Conservation (phyloP, 1,140 invertebrate species). For the Copidosoma floridanum region DNA sequence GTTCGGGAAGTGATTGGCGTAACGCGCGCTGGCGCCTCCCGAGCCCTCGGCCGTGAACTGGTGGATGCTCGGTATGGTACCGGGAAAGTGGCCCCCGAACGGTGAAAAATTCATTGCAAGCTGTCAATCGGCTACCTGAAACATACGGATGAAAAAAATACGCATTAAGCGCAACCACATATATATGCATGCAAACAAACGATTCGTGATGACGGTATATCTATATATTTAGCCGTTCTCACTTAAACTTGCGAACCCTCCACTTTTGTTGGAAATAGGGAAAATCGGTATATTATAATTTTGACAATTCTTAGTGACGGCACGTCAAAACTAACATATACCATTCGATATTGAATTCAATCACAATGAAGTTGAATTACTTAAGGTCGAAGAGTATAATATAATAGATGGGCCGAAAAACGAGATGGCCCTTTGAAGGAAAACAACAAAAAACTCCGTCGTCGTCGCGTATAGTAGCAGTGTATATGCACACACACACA, state of each 20-base stretch:
- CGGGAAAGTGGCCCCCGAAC: slow-evolving; percentile 65
- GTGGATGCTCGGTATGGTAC: slow-evolving; percentile 64
- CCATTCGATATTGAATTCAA: no score
- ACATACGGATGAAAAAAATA: not conserved
- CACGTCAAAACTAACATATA: no score
- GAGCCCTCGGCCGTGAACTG: slow-evolving; percentile 62
- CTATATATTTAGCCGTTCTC: not conserved
- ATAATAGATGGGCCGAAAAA: no score
- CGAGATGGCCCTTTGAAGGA: no score
- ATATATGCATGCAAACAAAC: not conserved
- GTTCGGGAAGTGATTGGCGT: slow-evolving; percentile 55
- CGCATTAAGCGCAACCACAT: not conserved
- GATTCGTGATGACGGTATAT: not conserved
- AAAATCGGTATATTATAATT: not conserved
- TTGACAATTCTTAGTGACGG: no score
- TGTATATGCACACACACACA: no score
- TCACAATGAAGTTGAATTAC: no score
- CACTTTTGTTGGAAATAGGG: not conserved
- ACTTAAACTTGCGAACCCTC: not conserved
- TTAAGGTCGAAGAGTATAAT: no score
- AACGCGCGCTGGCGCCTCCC: slow-evolving; percentile 50
- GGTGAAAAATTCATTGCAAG: slow-evolving; percentile 66
- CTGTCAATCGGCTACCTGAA: slow-evolving; percentile 50
- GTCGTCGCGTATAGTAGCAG: no score
- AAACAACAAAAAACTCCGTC: no score